These are phyloP conservation scores for Pseudoips prasinana DNA, from an alignment of 2,888 invertebrate species.

Conservation along the genomic window DNA sequence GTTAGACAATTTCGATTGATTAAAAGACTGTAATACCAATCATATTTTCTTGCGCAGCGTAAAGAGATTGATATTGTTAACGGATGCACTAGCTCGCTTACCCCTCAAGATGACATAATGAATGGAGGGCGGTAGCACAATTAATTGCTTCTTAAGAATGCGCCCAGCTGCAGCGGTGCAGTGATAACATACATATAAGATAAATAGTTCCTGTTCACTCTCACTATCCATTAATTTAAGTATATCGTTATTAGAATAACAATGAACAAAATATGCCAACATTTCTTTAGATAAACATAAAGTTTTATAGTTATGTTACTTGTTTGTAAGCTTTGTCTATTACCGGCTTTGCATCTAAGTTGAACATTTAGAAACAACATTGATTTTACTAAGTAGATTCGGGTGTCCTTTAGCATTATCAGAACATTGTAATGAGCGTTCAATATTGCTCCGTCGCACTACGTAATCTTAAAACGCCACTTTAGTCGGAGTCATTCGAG, in stretches of 20 bases:
- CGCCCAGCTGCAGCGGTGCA: constrained; percentile 61
- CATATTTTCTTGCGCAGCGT: constrained; percentile 2
- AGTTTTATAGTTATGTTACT: neutral
- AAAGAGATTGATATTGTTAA: constrained; percentile 32
- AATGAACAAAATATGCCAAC: no score
- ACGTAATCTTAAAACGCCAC: constrained; percentile 49
- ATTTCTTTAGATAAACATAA: neutral
- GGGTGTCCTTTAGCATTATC: constrained; percentile 35
- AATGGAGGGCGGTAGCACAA: constrained; percentile 58
- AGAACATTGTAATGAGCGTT: constrained; percentile 44
- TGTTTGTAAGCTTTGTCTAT: constrained; percentile 2
- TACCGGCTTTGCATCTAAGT: constrained; percentile 8
- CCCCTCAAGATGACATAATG: constrained; percentile 63
- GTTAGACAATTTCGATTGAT: no score
- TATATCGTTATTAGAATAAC: no score
- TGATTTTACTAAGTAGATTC: constrained; percentile 17
- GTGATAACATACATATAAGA: constrained; percentile 59
- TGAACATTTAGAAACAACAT: constrained; percentile 13
- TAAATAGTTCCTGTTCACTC: constrained; percentile 38
- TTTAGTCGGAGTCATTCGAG: constrained; percentile 61
- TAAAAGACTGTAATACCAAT: no score
- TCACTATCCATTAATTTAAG: constrained; percentile 2
- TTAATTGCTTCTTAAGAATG: constrained; percentile 67
- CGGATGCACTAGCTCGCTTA: constrained; percentile 40
- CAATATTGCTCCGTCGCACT: constrained; percentile 38